phyloP scores from a whole-genome alignment of 2,797 vertebrate genomes.

The Fundulus diaphanus region DNA sequence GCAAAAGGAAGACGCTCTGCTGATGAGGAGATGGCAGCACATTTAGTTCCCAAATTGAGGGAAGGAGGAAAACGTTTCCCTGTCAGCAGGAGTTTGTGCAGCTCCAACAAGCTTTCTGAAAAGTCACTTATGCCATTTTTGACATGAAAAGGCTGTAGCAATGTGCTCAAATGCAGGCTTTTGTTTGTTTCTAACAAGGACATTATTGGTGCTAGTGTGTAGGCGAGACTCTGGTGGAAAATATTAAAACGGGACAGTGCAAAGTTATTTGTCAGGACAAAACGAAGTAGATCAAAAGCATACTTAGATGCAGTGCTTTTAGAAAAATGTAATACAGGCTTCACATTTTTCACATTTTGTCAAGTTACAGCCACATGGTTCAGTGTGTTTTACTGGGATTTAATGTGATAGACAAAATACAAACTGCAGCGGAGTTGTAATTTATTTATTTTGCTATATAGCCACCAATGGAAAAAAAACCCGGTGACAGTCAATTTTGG shows the following conservation, averaged over 20 bases:
- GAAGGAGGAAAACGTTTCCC: background rate
- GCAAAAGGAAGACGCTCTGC: background rate
- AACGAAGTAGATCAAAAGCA: background rate
- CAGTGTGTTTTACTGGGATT: background rate
- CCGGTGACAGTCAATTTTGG: too few relatives aligned
- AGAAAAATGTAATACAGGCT: too few relatives aligned
- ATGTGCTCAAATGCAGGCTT: conserved; percentile 3
- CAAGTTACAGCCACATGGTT: background rate
- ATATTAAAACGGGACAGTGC: background rate
- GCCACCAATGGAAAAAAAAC: background rate
- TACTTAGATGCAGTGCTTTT: too few relatives aligned
- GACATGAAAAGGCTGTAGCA: conserved; percentile 8
- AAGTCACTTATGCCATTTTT: conserved; percentile 17
- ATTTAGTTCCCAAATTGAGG: conserved; percentile 19
- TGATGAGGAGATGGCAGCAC: background rate
- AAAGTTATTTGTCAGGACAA: conserved; percentile 2
- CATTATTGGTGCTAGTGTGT: conserved; percentile 1
- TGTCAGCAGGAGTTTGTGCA: conserved; percentile 10
- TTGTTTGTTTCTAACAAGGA: conserved; percentile 1
- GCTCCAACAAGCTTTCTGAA: conserved; percentile 1
- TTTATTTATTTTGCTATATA: background rate
- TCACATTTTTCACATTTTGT: background rate
- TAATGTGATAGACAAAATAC: background rate
- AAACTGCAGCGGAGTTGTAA: background rate
- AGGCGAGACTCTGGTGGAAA: background rate